Evolutionary conservation across 2,888 invertebrate genomes (phyloP), one percentile per base, ranked within the genome.

Genomic region (Trisateles emortualis): DNA sequence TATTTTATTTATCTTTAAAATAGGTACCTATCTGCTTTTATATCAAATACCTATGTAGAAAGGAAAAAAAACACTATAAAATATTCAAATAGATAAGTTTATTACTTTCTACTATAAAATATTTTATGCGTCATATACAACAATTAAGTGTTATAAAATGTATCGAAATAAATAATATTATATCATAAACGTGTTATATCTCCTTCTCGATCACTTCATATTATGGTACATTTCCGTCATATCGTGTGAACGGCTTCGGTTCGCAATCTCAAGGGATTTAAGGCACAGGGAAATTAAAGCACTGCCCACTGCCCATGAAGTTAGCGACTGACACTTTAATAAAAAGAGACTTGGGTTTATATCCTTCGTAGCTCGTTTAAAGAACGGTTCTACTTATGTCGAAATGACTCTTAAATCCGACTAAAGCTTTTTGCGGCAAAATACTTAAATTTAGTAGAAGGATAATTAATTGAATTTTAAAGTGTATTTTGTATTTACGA

Each of bases 221-320:
- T 13, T n/a, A 16, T 24, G 19, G 9, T 11, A 33, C 13, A 40
- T 32, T 11, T 11, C 24, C 40, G 40, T 8, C 11, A 4, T 40
- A 16, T 29, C 17, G 22, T 41, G 26, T 30, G 46, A 35, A 49
- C 39, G n/a, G 1, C 14, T 41, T 17, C 9, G 11, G 14, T 17
- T 45, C 4, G 14, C 19, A 40, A 52, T 44, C 24, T 41, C 45
- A 44, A 42, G 17, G 26, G 52, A 41, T 17, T 32, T 24, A 41
- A 11, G 16, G 39, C 26, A 24, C 32, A 43, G 58, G 67, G 44
- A 54, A 56, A 56, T 53, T 59, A 53, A 60, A 46, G 26, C 44
- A 33, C 43, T 49, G 51, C 43, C 40, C 32, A 57, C 43, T 35
- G 17, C 35, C n/a, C n/a, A n/a, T 17, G 32, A 30, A 39, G 32